Percentiles rank a stretch among this genome's conserved stretches.
These are phyloP conservation scores for Caenorhabditis afra DNA, from an alignment of 2,888 invertebrate species.

Conservation along the genomic window DNA sequence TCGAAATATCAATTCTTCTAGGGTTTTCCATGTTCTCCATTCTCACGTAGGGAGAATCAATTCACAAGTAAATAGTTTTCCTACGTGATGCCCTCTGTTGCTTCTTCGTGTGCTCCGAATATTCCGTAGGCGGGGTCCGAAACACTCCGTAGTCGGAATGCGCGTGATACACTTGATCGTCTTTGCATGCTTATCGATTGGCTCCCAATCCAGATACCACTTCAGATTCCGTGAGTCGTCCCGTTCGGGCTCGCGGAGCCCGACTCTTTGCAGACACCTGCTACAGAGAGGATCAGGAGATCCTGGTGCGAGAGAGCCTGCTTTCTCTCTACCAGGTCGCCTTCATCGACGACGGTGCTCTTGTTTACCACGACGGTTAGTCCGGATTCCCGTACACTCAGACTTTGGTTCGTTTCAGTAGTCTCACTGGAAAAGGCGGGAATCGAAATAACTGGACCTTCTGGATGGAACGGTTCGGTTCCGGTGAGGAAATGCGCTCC, in stretches of 20 bases:
- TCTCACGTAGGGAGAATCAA: not conserved
- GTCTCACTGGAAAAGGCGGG: not conserved
- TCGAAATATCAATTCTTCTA: conserved; percentile 17
- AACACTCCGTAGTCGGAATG: conserved; percentile 1
- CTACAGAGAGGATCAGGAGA: not conserved
- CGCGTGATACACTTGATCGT: conserved; percentile 24
- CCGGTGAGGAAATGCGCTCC: not conserved
- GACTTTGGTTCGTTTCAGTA: not conserved
- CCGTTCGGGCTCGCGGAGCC: too few relatives aligned
- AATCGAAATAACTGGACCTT: not conserved
- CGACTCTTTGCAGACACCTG: conserved; percentile 7
- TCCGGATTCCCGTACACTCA: not conserved
- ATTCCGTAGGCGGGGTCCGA: not conserved
- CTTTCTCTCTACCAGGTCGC: not conserved
- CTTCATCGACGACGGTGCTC: conserved; percentile 16
- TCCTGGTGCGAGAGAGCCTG: conserved; percentile 10
- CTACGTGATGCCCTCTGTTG: conserved; percentile 1
- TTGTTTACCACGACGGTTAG: conserved; percentile 6
- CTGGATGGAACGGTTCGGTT: not conserved
- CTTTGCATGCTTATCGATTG: conserved; percentile 8
- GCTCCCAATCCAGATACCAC: conserved; percentile 16
- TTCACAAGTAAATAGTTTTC: conserved; percentile 10
- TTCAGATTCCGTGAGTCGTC: conserved; percentile 36
- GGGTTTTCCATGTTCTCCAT: not conserved
- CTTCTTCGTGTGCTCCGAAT: not conserved